Percentiles rank a stretch among this genome's conserved stretches.
These are phyloP conservation scores for Astreopora myriophthalma DNA, from an alignment of 64 coral and sea anemone genomes.

Conservation along the genomic window DNA sequence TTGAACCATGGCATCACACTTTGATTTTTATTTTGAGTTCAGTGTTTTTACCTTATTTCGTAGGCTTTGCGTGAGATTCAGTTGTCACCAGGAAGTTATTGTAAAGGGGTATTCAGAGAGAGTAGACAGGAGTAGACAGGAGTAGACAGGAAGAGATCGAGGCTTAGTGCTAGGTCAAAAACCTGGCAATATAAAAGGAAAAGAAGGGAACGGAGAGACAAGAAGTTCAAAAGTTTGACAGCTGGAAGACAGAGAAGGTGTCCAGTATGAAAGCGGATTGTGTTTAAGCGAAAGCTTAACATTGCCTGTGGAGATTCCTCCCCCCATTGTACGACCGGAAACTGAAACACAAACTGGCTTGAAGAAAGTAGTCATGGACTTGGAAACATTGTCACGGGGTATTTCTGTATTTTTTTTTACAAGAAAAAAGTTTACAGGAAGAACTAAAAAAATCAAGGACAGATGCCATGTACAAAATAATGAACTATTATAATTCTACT, in stretches of 20 bases:
- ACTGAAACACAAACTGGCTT: neutral
- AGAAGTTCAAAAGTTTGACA: conserved; percentile 22
- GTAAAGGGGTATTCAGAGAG: conserved; percentile 24
- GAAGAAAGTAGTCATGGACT: conserved; percentile 10
- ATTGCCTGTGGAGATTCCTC: conserved; percentile 20
- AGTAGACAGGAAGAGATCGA: conserved; percentile 49
- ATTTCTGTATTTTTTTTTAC: neutral
- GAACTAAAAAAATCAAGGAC: too few relatives aligned
- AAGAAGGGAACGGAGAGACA: neutral
- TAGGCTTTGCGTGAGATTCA: conserved; percentile 48
- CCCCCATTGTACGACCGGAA: neutral
- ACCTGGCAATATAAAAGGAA: conserved; percentile 26
- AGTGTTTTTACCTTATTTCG: neutral
- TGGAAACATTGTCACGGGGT: conserved; percentile 52
- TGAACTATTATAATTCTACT: too few relatives aligned
- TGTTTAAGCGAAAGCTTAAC: neutral
- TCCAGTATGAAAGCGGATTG: conserved; percentile 51
- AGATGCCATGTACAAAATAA: too few relatives aligned
- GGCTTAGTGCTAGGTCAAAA: neutral
- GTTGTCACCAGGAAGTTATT: conserved; percentile 23
- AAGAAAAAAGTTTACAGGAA: neutral
- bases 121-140: too few relatives aligned
- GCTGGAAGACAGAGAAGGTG: conserved; percentile 48
- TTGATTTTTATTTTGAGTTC: neutral
- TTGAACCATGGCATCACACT: neutral